Base-by-base conservation (phyloP, 2,797 vertebrate species). In the Paedocypris micromegethes region DNA sequence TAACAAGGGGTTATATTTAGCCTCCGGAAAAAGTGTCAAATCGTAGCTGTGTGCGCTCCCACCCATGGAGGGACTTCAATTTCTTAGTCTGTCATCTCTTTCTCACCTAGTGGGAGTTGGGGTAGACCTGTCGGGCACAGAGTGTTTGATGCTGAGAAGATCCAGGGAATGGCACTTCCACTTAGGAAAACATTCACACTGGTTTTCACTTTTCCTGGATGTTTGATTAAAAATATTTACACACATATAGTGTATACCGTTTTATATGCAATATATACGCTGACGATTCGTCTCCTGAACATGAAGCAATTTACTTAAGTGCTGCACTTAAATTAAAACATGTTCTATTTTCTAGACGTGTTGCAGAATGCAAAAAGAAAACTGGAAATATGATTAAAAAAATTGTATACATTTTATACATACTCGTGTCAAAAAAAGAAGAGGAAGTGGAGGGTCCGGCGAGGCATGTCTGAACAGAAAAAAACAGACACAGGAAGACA, bases 1-100 rank as follows among this genome's bases (percentile, higher is more conserved):
- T 83, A 80, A 83, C 81, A 80, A 80, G 81, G 59, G 44, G 58
- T 71, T 80, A 78, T 81, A 79, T 78, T 78, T 79, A 78, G 71
- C 65, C 76, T 64, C 61, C 58, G 76, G 81, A 78, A 72, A 23
- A 74, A 62, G 74, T 79, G 75, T 75, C 75, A 79, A 58, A 75
- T 23, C 52, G 3, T 8, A 43, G 44, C 66, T 70, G 54, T 53
- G 64, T 74, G 73, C 70, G 64, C 59, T 73, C 45, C 64, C 74
- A 78, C 73, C 70, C 75, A 76, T 73, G 7, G 64, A 64, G 75
- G 72, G 68, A 71, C 67, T 55, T 74, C 52, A 64, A 57, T 68
- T 58, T 70, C 64, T 74, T 54, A 72, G 47, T 23, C 48, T 70
- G 74, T 70, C 70, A 68, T 65, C 60, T 65, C 66, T 52, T 68